These are phyloP conservation scores for Acromyrmex echinatior DNA, from an alignment of 1,140 invertebrate genomes.

Conservation along the genomic window DNA sequence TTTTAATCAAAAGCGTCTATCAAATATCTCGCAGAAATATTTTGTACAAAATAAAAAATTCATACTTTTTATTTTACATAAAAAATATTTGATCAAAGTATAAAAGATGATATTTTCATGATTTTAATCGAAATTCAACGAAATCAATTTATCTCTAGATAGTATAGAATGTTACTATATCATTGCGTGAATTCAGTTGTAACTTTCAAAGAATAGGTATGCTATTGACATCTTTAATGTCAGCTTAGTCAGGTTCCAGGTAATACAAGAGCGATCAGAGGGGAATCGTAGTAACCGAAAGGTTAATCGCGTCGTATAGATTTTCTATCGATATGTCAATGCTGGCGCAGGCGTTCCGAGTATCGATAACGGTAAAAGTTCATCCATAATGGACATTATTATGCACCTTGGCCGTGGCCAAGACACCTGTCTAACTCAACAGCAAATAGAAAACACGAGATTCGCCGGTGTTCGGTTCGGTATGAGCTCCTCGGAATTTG, in stretches of 20 bases:
- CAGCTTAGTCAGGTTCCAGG: background rate
- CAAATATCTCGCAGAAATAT: background rate
- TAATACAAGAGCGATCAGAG: background rate
- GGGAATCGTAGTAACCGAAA: constrained; percentile 55
- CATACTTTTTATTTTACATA: background rate
- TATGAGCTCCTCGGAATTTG: constrained; percentile 62
- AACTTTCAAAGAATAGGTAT: constrained; percentile 27
- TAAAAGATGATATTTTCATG: background rate
- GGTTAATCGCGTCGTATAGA: constrained; percentile 59
- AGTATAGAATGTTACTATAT: background rate
- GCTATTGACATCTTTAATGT: constrained; percentile 40
- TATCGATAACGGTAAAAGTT: constrained; percentile 71
- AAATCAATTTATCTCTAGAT: background rate
- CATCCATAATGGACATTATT: constrained; percentile 37
- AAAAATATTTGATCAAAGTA: background rate
- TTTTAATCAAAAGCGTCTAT: background rate
- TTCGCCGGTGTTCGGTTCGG: constrained; percentile 38
- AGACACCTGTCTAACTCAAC: constrained; percentile 72
- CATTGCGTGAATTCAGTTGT: background rate
- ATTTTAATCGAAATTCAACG: background rate
- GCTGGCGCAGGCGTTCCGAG: constrained; percentile 58
- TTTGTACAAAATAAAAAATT: background rate
- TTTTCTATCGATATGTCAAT: constrained; percentile 65
- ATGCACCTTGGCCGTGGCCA: constrained; percentile 67
- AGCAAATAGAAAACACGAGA: constrained; percentile 73